A percentile compares a stretch with the other conserved stretches of the same genome.
phyloP scores from a whole-genome alignment of 2,888 invertebrate species.

The Nudaria mundana region DNA sequence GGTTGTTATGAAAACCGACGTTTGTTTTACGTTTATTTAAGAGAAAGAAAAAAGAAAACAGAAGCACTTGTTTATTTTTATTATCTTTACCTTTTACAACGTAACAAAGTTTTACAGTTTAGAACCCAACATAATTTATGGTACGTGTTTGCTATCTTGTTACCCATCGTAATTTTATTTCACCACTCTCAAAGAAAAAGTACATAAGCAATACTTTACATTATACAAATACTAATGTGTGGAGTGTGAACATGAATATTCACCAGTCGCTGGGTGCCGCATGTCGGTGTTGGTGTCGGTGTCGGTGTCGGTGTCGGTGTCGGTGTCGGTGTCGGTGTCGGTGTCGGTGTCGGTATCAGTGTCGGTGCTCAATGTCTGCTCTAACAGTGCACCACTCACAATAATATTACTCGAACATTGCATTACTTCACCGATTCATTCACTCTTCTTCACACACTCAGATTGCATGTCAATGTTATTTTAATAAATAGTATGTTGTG shows the following conservation, averaged over 20 bases:
- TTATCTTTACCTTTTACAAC: too few relatives aligned
- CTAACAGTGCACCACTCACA: constrained; percentile 16
- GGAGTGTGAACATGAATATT: constrained; percentile 27
- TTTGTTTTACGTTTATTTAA: too few relatives aligned
- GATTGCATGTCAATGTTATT: background rate
- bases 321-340: too few relatives aligned
- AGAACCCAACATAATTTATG: too few relatives aligned
- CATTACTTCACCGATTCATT: background rate
- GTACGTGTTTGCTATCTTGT: too few relatives aligned
- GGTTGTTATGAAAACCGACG: too few relatives aligned
- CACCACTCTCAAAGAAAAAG: background rate
- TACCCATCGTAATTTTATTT: background rate
- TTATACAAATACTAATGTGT: background rate
- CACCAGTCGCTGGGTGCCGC: constrained; percentile 16
- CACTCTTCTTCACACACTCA: background rate
- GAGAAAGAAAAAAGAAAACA: too few relatives aligned
- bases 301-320: constrained; percentile 9
- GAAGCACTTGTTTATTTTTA: too few relatives aligned
- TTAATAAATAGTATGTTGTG: constrained; percentile 1
- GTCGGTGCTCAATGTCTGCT: constrained; percentile 16
- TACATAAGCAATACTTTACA: background rate
- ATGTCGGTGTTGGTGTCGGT: too few relatives aligned
- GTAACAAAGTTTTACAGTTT: too few relatives aligned
- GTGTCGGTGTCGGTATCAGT: too few relatives aligned
- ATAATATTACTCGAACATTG: constrained; percentile 10